Evolutionary conservation across 2,113 vertebrate genomes (phyloP).

Genomic region (Ophiodon elongatus): DNA sequence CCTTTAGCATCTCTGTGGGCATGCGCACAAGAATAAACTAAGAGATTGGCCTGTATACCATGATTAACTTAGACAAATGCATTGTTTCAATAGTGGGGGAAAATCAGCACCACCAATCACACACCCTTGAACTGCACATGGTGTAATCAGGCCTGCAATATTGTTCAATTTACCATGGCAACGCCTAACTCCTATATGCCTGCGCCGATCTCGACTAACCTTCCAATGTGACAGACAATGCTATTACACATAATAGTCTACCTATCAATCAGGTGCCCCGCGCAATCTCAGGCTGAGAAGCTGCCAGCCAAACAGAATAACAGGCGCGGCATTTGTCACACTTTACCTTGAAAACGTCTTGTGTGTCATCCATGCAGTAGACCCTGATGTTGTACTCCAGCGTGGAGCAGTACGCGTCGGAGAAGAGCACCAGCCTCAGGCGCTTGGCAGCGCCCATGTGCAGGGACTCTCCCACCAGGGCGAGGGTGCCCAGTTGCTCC

Average conservation of each 20-base stretch:
- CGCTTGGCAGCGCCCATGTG: constrained; percentile 96
- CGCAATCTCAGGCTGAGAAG: constrained; percentile 24
- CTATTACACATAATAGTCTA: constrained; percentile 44
- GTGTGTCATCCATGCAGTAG: constrained; percentile 98
- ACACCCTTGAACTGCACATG: constrained; percentile 28
- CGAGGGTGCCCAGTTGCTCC: constrained; percentile 96
- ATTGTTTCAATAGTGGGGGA: constrained; percentile 20
- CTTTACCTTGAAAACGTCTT: constrained; percentile 94
- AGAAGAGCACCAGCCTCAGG: constrained; percentile 95
- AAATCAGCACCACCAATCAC: constrained; percentile 39
- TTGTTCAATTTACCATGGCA: constrained; percentile 60
- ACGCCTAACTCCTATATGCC: constrained; percentile 20
- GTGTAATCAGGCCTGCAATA: constrained; percentile 45
- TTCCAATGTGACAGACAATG: constrained; percentile 44
- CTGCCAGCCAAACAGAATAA: constrained; percentile 28
- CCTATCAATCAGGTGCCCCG: constrained; percentile 39
- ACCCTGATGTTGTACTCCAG: constrained; percentile 97
- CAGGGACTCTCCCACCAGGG: constrained; percentile 96
- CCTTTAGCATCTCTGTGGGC: constrained; percentile 15
- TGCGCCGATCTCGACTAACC: constrained; percentile 17
- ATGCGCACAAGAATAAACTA: constrained; percentile 32
- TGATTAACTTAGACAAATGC: constrained; percentile 37
- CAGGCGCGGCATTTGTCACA: background rate
- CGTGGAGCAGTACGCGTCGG: constrained; percentile 92
- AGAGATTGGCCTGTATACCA: constrained; percentile 1